Base-by-base conservation (phyloP, 2,888 invertebrate genomes). In the Scaptomyza parva region DNA sequence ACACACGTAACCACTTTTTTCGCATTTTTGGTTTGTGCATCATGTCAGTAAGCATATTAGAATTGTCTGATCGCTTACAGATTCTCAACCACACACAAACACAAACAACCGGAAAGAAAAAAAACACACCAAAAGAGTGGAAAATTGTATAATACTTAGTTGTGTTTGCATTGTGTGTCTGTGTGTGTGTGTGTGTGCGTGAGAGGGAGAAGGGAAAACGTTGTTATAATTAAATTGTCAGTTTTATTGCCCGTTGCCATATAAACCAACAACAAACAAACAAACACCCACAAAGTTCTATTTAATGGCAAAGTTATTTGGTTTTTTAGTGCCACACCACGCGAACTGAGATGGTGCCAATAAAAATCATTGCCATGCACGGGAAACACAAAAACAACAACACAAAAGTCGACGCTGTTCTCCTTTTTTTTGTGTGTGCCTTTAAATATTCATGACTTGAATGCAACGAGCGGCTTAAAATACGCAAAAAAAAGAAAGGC, bases 361-460 rank as follows among this genome's bases (percentile, higher is more conserved):
- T 76, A 74, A 71, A 76, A 76, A 70, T 76, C 76, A 76, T 76
- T 30, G 61, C 54, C 71, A 76, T 37, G 48, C 50, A 57, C 51
- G 33, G 40, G 52, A 47, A 30, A 35, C n/a, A 30, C 30, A 7
- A 26, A 2, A 22, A 22, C 28, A 26, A 44, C 44, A 30, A 51
- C 58, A 43, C 43, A 30, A 57, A 30, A 58, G 12, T 28, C 53
- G 18, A 17, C 30, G 28, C 8, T 26, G 26, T 6, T 28, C 9
- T 28, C 2, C 3, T 22, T 5, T 22, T 30, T 17, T 28, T 5
- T 17, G 14, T 43, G 50, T 70, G 60, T 67, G 75, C 76, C 76
- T 88, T 90, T 91, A 89, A 91, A 89, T 86, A 91, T 91, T 90
- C 90, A 91, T 90, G 89, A 81, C 78, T 70, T 51, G 33, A 67